phyloP scores from a whole-genome alignment of 2,113 vertebrate species.

The Actenoides hombroni region DNA sequence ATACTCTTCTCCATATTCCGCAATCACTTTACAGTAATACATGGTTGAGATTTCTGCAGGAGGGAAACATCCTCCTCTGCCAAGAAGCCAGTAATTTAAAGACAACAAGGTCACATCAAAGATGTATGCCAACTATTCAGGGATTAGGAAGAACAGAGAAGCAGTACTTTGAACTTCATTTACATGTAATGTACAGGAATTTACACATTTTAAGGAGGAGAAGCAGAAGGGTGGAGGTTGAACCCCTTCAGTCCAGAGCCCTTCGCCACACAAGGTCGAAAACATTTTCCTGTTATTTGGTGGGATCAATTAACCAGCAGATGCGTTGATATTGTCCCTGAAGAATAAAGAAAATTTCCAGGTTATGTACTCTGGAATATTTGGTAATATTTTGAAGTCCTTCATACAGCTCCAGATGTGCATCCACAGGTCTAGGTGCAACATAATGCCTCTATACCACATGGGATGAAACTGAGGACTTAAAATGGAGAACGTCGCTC shows the following conservation, averaged over 20 bases:
- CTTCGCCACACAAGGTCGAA: neutral
- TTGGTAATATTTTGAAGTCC: neutral
- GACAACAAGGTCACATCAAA: neutral
- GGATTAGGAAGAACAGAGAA: neutral
- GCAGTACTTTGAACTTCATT: neutral
- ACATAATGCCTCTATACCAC: neutral
- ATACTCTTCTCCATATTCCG: neutral
- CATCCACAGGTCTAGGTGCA: neutral
- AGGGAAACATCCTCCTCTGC: neutral
- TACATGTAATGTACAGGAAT: neutral
- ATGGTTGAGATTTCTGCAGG: neutral
- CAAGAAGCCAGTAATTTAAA: neutral
- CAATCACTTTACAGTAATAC: neutral
- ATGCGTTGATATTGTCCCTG: neutral
- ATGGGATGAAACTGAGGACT: neutral
- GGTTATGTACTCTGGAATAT: neutral
- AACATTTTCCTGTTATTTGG: neutral
- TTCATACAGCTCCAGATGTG: neutral
- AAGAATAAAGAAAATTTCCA: neutral
- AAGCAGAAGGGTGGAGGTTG: neutral
- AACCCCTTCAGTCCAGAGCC: neutral
- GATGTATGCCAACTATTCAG: neutral
- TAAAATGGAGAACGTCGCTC: neutral
- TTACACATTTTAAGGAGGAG: neutral
- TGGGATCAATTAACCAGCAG: neutral